These are phyloP conservation scores for Hydriomena furcata DNA, from an alignment of 2,888 invertebrate genomes.

Conservation along the genomic window DNA sequence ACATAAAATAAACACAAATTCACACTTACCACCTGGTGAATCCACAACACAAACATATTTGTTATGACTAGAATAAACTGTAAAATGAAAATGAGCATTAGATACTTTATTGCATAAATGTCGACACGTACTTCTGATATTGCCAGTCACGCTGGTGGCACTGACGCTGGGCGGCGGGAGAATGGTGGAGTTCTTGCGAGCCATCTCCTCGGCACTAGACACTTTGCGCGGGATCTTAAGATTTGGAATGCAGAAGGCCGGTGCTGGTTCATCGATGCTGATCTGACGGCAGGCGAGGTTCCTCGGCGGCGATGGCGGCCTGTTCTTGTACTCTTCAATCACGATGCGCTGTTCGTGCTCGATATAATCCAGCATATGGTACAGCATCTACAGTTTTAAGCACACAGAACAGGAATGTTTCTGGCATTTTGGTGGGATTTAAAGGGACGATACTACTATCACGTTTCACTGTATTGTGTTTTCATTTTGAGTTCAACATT, in stretches of 20 bases:
- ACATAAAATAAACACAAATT: too few relatives aligned
- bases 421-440: too few relatives aligned
- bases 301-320: slow-evolving; percentile 77
- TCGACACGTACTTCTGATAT: slow-evolving; percentile 40
- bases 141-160: slow-evolving; percentile 33
- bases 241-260: slow-evolving; percentile 94
- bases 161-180: slow-evolving; percentile 46
- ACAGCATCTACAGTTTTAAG: slow-evolving; percentile 86
- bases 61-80: too few relatives aligned
- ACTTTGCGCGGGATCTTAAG: slow-evolving; percentile 13
- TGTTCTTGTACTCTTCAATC: slow-evolving; percentile 23
- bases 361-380: slow-evolving; percentile 96
- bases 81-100: too few relatives aligned
- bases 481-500: slow-evolving; percentile 18
- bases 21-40: too few relatives aligned
- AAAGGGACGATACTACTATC: too few relatives aligned
- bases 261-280: slow-evolving; percentile 90
- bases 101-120: neutral
- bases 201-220: slow-evolving; percentile 86
- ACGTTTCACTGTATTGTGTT: too few relatives aligned
- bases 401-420: neutral
- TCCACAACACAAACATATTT: too few relatives aligned
- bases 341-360: slow-evolving; percentile 79
- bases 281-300: slow-evolving; percentile 86
- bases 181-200: slow-evolving; percentile 91